Conservation (phyloP, 2,113 vertebrate species). For the Chauna torquata region DNA sequence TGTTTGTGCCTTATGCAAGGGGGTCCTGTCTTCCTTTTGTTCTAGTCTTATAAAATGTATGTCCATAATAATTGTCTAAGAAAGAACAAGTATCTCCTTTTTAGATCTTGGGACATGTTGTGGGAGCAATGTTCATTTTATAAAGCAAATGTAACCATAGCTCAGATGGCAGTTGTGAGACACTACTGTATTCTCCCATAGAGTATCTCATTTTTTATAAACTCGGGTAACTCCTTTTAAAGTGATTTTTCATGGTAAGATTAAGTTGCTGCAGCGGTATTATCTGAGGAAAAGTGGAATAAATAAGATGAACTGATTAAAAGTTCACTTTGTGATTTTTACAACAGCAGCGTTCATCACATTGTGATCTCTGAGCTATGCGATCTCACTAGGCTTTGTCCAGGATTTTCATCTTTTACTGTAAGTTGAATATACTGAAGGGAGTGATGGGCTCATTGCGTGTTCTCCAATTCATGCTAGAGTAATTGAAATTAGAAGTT, state of each 20-base stretch:
- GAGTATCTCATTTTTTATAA: neutral
- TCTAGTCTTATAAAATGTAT: neutral
- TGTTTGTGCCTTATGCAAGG: neutral
- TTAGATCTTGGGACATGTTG: neutral
- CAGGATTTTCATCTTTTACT: neutral
- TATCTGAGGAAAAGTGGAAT: constrained; percentile 38
- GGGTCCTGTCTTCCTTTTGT: neutral
- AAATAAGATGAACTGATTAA: constrained; percentile 6
- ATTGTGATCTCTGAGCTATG: neutral
- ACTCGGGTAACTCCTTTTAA: neutral
- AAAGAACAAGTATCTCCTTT: neutral
- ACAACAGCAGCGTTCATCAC: neutral
- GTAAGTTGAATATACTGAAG: accelerated
- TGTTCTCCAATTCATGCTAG: neutral
- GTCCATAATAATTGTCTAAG: neutral
- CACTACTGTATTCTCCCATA: neutral
- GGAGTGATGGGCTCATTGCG: neutral
- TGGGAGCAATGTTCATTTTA: neutral
- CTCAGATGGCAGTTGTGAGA: neutral
- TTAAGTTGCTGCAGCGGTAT: neutral
- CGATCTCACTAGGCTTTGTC: neutral
- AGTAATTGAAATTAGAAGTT: neutral
- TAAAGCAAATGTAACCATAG: neutral
- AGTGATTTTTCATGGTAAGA: neutral
- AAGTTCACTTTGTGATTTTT: neutral